Conservation (phyloP, 2,797 vertebrate species). For the Rachycentron canadum region DNA sequence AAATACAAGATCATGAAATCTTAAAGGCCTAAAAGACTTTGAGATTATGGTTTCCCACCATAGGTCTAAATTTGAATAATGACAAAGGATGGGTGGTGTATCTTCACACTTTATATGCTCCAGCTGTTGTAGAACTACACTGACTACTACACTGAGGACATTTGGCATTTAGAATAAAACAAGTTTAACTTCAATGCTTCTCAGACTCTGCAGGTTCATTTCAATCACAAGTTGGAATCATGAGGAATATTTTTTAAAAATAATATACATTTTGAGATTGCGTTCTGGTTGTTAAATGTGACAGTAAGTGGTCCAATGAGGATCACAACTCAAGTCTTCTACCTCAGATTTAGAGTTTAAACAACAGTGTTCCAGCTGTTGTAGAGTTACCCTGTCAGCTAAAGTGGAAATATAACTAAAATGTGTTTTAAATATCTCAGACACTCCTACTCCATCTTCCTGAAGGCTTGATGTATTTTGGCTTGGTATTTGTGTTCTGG, state of each 20-base stretch:
- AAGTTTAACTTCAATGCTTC: neutral
- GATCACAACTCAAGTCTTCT: neutral
- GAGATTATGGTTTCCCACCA: too few relatives aligned
- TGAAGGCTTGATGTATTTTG: slow-evolving; percentile 9
- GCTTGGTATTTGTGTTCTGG: slow-evolving; percentile 4
- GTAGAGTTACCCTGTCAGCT: neutral
- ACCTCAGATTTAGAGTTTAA: neutral
- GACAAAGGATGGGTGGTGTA: neutral
- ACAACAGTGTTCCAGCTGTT: neutral
- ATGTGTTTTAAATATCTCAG: slow-evolving; percentile 5
- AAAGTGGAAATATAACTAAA: neutral
- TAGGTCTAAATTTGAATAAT: neutral
- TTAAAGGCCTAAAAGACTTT: too few relatives aligned
- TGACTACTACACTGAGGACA: neutral
- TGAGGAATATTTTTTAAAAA: neutral
- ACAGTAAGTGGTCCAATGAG: neutral
- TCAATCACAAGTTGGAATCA: neutral
- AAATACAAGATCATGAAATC: too few relatives aligned
- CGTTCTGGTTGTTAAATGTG: neutral
- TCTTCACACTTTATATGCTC: slow-evolving; percentile 1
- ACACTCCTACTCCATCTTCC: slow-evolving; percentile 6
- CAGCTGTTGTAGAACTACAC: neutral
- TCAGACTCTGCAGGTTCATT: neutral
- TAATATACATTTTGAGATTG: neutral
- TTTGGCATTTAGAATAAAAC: neutral